A percentile compares a stretch with the other conserved stretches of the same genome.
Evolutionary conservation across 2,797 vertebrate species (phyloP).

Genomic region (Tauraco hartlaubi): DNA sequence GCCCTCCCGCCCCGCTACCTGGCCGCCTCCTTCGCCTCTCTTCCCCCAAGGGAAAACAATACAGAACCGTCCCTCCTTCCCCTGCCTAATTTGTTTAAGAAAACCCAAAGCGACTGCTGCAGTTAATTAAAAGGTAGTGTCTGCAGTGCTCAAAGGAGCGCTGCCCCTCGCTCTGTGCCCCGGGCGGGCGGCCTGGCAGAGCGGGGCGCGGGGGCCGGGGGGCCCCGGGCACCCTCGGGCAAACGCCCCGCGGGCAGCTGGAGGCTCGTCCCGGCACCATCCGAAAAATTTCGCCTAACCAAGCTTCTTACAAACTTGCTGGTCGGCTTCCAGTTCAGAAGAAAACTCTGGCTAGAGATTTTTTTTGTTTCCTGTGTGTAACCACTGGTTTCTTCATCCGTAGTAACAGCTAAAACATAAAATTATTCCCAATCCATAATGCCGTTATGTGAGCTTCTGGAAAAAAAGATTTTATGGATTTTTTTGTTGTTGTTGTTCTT

Average conservation of each 20-base stretch:
- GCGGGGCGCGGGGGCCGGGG: not conserved
- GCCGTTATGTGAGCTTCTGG: not conserved
- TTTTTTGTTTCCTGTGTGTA: not conserved
- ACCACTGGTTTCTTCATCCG: not conserved
- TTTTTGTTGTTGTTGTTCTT: not conserved
- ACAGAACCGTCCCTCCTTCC: not conserved
- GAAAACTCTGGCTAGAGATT: not conserved
- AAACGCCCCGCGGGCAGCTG: not conserved
- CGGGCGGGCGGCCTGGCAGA: not conserved
- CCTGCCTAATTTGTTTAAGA: not conserved
- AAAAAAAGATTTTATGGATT: fast-evolving
- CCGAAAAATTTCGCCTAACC: not conserved
- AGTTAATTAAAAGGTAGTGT: not conserved
- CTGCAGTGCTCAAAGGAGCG: not conserved
- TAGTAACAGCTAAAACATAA: not conserved
- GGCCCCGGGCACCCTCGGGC: not conserved
- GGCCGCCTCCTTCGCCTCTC: not conserved
- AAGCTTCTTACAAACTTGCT: fast-evolving
- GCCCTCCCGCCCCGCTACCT: not conserved
- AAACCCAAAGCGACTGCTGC: not conserved
- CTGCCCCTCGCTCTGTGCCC: not conserved
- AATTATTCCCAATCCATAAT: not conserved
- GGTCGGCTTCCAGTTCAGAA: fast-evolving
- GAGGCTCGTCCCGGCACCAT: not conserved
- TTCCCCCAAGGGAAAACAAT: not conserved